Conservation (phyloP, 2,888 invertebrate genomes). For the Ischnura elegans region DNA sequence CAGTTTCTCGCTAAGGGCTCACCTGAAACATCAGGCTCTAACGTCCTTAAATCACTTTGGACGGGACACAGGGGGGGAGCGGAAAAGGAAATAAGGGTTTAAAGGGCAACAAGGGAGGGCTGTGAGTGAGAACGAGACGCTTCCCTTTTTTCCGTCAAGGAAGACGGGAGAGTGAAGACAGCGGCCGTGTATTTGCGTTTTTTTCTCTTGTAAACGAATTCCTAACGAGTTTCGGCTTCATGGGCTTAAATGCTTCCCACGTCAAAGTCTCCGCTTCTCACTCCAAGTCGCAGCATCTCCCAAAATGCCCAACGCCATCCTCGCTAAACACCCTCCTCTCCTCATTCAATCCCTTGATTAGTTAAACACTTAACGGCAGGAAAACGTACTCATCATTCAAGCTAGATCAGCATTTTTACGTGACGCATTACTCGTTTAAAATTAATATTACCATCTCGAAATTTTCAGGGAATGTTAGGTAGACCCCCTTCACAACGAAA, state of each 20-base stretch:
- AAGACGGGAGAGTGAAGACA: neutral
- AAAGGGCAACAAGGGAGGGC: neutral
- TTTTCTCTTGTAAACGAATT: conserved; percentile 23
- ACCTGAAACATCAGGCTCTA: neutral
- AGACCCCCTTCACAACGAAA: too few relatives aligned
- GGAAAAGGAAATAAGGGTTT: neutral
- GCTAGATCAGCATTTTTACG: too few relatives aligned
- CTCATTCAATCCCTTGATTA: neutral
- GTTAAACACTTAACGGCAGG: neutral
- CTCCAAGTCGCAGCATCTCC: neutral
- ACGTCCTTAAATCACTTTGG: neutral
- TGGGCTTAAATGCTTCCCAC: neutral
- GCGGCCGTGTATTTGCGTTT: neutral
- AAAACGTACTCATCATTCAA: too few relatives aligned
- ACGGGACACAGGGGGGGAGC: neutral
- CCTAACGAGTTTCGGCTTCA: conserved; percentile 35
- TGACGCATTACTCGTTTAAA: too few relatives aligned
- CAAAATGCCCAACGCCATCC: neutral
- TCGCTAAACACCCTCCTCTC: neutral
- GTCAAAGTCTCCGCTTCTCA: neutral
- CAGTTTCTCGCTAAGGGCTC: neutral
- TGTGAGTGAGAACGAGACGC: neutral
- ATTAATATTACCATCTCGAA: too few relatives aligned
- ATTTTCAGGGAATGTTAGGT: too few relatives aligned
- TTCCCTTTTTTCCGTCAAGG: neutral